Percentiles rank a stretch among this genome's conserved stretches.
These are phyloP conservation scores for Peromyscus eremicus DNA, from an alignment of 2,797 vertebrate genomes.

Conservation along the genomic window DNA sequence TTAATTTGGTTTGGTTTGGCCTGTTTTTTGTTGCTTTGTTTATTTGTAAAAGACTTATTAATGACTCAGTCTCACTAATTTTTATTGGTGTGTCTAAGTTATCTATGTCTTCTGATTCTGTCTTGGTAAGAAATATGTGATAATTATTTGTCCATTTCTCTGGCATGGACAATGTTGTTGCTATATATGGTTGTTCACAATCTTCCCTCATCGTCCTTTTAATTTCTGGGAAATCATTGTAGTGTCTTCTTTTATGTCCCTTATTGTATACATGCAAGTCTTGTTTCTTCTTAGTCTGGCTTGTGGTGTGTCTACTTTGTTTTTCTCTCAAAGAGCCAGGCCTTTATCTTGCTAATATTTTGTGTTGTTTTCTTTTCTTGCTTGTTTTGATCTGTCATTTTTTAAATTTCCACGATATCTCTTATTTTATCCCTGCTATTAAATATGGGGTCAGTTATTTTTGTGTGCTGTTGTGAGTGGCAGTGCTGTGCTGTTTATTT, in stretches of 20 bases:
- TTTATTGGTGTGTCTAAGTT: background rate
- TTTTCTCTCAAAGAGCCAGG: background rate
- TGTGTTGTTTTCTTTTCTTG: background rate
- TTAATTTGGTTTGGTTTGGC: background rate
- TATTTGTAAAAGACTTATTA: background rate
- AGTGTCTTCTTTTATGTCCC: background rate
- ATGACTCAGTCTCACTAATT: background rate
- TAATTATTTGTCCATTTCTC: background rate
- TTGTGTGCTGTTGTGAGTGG: background rate
- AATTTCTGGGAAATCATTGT: background rate
- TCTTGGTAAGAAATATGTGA: background rate
- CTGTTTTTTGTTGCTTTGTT: background rate
- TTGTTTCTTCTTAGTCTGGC: background rate
- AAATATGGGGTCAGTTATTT: background rate
- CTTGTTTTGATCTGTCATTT: background rate
- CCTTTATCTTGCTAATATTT: background rate
- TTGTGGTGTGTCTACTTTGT: background rate
- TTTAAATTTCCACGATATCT: background rate
- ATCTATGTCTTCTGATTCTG: background rate
- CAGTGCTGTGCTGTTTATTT: background rate
- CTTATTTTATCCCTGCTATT: background rate
- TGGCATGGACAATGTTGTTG: background rate
- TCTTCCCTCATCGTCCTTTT: background rate
- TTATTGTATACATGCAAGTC: background rate
- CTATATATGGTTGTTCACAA: background rate